Evolutionary conservation across 2,113 vertebrate species (phyloP).

Genomic region (Panurus biarmicus): DNA sequence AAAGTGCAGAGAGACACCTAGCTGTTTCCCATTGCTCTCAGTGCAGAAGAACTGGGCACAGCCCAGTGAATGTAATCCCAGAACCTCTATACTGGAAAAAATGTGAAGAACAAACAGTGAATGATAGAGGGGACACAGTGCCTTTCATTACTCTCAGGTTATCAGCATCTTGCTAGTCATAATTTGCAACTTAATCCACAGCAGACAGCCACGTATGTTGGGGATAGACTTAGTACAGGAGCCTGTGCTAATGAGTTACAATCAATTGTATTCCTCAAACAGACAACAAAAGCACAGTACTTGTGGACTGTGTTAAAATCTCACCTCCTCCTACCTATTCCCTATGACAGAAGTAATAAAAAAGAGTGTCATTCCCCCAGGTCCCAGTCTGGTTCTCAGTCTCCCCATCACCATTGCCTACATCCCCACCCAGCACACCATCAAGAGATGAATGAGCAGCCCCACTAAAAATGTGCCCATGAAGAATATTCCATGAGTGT

Average conservation of each 20-base stretch:
- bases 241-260: not conserved
- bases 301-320: not conserved
- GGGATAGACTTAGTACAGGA: not conserved
- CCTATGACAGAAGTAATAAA: not conserved
- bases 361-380: not conserved
- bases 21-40: slow-evolving; percentile 29
- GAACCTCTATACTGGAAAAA: not conserved
- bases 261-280: not conserved
- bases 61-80: not conserved
- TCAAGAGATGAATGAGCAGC: not conserved
- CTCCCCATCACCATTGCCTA: not conserved
- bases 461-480: not conserved
- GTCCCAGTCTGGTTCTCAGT: not conserved
- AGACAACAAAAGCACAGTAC: not conserved
- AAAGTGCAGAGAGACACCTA: slow-evolving; percentile 57
- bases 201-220: fast-evolving
- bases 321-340: not conserved
- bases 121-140: not conserved
- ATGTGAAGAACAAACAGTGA: not conserved
- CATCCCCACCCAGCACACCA: not conserved
- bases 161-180: not conserved
- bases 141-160: not conserved
- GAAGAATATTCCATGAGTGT: not conserved
- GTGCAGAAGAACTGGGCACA: not conserved
- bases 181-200: not conserved